Conservation (phyloP, 2,888 invertebrate species). For the Amorpha juglandis region DNA sequence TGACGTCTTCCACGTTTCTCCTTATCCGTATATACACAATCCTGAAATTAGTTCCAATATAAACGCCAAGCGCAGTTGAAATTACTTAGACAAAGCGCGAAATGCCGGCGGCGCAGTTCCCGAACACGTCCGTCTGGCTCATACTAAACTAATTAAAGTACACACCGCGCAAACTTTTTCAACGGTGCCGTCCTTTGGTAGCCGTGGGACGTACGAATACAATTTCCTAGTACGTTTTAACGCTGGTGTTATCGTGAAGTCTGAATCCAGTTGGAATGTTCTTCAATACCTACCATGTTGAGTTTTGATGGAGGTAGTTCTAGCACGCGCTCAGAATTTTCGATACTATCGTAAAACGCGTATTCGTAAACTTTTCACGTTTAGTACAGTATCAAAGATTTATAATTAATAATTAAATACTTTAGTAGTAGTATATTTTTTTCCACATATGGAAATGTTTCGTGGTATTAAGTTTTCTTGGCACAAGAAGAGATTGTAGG, state of each 20-base stretch:
- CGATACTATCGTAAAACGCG: too few species aligned
- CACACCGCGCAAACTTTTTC: constrained; percentile 58
- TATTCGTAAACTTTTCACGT: too few species aligned
- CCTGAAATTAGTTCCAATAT: constrained; percentile 7
- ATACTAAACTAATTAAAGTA: constrained; percentile 65
- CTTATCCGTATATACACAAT: background rate
- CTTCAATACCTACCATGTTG: background rate
- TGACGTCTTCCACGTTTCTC: background rate
- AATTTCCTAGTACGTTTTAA: constrained; percentile 18
- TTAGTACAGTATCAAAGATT: too few species aligned
- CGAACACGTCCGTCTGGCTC: constrained; percentile 30
- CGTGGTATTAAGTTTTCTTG: too few species aligned
- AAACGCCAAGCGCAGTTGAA: constrained; percentile 19
- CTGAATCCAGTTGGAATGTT: background rate
- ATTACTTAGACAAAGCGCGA: constrained; percentile 11
- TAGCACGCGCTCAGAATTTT: background rate
- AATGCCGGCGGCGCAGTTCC: constrained; percentile 1
- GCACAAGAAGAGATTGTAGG: too few species aligned
- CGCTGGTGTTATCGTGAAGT: constrained; percentile 10
- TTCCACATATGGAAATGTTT: too few species aligned
- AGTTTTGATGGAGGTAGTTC: background rate
- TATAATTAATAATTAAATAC: too few species aligned
- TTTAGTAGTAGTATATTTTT: too few species aligned
- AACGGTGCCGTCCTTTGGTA: constrained; percentile 41
- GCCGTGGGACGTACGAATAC: constrained; percentile 22